Evolutionary conservation across 1,140 invertebrate genomes (phyloP), one percentile per base, ranked within the genome.

Genomic region (Sminthurides bifidus): DNA sequence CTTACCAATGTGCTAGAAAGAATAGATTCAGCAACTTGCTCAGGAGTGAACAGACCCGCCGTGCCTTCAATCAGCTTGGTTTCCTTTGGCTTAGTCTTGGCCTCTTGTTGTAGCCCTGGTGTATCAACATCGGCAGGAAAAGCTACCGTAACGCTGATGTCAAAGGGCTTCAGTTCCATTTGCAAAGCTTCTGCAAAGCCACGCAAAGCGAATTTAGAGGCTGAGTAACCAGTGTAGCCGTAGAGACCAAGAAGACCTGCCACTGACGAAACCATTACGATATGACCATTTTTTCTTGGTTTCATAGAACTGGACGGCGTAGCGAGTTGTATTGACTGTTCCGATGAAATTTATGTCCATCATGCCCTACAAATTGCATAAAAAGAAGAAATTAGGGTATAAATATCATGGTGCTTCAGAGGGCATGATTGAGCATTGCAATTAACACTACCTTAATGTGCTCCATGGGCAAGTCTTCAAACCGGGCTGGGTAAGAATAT

Each of bases 91-190:
- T 96, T 92, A 1, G 79, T 77, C 65, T 83, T 73, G 68, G 91
- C 79, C 74, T 97, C 93, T 61, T 79, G 76, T 48, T 79, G 80
- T 72, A 90, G 95, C 21, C 95, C 94, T 33, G 94, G 93, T 2
- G 96, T 99, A 68, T 98, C 89, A 1, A 95, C 99, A 68, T 98
- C 95, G 6, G 95, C 89, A 23, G 96, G 95, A 65, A 89, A 81
- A 4, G 83, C 78, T 3, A 98, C 66, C 0, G 91, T 97, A 0
- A 98, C 79, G 29, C 79, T 77, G 0, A 99, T 80, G 65, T 85
- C 82, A 60, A 87, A 82, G 1, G 83, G 81, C 46, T 81, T 79
- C 3, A 87, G 77, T 76, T 99, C 95, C 91, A 95, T 96, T 23
- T 83, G 77, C 23, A 98, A 72, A 51, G 87, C 79, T 69, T 99